phyloP scores from a whole-genome alignment of 2,797 vertebrate genomes.

The Oryzias sinensis region DNA sequence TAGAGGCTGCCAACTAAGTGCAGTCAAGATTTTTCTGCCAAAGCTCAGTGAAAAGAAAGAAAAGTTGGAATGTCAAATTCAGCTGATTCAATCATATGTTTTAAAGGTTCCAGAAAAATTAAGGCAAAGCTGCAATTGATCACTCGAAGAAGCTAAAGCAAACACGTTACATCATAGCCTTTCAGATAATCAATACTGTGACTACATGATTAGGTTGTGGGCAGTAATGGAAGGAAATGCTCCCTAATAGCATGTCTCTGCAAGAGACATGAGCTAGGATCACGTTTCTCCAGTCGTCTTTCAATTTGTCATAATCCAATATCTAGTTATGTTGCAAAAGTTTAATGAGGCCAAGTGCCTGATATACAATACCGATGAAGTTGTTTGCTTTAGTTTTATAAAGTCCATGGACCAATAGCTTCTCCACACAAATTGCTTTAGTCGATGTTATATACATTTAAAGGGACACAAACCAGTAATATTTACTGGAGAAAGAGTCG shows the following conservation, averaged over 20 bases:
- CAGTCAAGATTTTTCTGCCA: neutral
- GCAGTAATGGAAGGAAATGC: constrained; percentile 69
- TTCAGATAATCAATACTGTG: constrained; percentile 57
- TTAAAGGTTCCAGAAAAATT: neutral
- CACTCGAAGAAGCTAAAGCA: constrained; percentile 3
- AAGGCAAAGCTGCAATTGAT: neutral
- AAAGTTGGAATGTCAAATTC: too few relatives aligned
- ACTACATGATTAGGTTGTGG: constrained; percentile 55
- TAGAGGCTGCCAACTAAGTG: constrained; percentile 1
- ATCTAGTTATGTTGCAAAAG: constrained; percentile 10
- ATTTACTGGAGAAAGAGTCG: too few relatives aligned
- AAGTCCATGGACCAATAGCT: constrained; percentile 11
- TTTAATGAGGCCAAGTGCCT: constrained; percentile 40
- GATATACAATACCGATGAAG: constrained; percentile 44
- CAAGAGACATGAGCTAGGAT: constrained; percentile 29
- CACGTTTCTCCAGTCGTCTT: constrained; percentile 15
- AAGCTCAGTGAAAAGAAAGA: too few relatives aligned
- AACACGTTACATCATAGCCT: constrained; percentile 24
- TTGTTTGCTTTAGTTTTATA: constrained; percentile 23
- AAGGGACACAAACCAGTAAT: neutral
- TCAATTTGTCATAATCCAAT: constrained; percentile 5
- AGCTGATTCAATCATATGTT: too few relatives aligned
- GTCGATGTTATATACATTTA: neutral
- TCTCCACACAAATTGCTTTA: constrained; percentile 4
- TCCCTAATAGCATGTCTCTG: constrained; percentile 51